phyloP scores from a whole-genome alignment of 1,140 invertebrate species.

The Euwallacea fornicatus region DNA sequence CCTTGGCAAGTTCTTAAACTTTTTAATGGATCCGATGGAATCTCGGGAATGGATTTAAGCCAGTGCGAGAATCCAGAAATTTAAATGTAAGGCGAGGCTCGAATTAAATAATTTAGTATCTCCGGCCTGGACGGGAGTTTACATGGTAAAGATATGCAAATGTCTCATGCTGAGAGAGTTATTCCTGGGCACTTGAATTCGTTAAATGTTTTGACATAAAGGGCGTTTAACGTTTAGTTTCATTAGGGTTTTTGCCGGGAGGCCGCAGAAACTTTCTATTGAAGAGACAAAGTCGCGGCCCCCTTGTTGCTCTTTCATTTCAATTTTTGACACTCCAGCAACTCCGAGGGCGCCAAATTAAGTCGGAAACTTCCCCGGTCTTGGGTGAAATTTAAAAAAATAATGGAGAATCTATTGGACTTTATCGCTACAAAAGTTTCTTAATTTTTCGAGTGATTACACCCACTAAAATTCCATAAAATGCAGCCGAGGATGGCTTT shows the following conservation, averaged over 20 bases:
- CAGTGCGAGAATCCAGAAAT: conserved; percentile 16
- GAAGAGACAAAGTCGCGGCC: background rate
- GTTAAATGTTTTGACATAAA: background rate
- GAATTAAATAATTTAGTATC: conserved; percentile 24
- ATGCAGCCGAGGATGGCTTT: background rate
- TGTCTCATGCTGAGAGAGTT: conserved; percentile 10
- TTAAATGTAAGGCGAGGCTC: conserved; percentile 18
- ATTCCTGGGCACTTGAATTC: conserved; percentile 7
- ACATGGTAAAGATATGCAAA: conserved; percentile 23
- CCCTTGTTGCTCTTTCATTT: conserved; percentile 15
- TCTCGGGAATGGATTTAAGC: conserved; percentile 18
- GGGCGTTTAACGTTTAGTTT: conserved; percentile 7
- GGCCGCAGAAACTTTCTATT: background rate
- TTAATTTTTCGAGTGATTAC: conserved; percentile 6
- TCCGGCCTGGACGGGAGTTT: conserved; percentile 9
- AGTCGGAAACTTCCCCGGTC: background rate
- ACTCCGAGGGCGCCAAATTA: conserved; percentile 3
- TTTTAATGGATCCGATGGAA: conserved; percentile 18
- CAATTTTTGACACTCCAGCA: conserved; percentile 4
- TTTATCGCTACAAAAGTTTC: conserved; percentile 8
- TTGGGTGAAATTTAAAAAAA: conserved; percentile 6
- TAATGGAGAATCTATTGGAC: conserved; percentile 4
- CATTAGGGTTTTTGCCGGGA: background rate
- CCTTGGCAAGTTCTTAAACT: background rate
- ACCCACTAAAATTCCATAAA: conserved; percentile 2